Conservation (phyloP, 2,113 vertebrate species). For the Stegostoma tigrinum region DNA sequence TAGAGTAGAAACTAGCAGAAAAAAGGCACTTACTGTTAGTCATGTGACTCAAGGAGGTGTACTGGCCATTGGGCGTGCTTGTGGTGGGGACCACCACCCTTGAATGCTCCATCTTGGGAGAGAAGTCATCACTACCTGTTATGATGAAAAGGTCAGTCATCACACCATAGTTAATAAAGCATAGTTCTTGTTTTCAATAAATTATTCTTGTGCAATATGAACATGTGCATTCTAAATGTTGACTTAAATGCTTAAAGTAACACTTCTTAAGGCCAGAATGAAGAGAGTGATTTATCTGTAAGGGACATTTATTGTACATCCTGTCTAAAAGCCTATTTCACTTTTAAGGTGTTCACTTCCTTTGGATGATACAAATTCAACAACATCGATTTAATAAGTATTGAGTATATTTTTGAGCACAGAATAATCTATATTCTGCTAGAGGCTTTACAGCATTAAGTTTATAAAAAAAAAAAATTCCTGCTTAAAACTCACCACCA, state of each 20-base stretch:
- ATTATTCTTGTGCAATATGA: background rate
- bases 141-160: constrained; percentile 44
- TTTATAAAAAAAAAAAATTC: background rate
- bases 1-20: constrained; percentile 28
- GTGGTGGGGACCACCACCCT: constrained; percentile 80
- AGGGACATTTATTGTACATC: background rate
- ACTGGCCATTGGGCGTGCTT: constrained; percentile 83
- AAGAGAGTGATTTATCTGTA: background rate
- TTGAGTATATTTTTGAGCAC: background rate
- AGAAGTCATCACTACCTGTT: constrained; percentile 93
- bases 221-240: no score
- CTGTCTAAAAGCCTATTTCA: background rate
- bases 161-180: background rate
- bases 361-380: background rate
- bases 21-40: constrained; percentile 75
- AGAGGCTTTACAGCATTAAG: background rate
- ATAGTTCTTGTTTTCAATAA: constrained; percentile 3
- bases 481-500: constrained; percentile 58
- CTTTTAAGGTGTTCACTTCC: constrained; percentile 22
- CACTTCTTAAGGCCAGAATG: background rate
- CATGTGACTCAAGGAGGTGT: constrained; percentile 73
- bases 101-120: constrained; percentile 82
- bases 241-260: background rate
- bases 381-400: background rate
- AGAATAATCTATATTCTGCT: background rate